Percentiles rank a stretch among this genome's conserved stretches.
Evolutionary conservation across 1,140 invertebrate species (phyloP).

Genomic region (Brachionus calyciflorus): DNA sequence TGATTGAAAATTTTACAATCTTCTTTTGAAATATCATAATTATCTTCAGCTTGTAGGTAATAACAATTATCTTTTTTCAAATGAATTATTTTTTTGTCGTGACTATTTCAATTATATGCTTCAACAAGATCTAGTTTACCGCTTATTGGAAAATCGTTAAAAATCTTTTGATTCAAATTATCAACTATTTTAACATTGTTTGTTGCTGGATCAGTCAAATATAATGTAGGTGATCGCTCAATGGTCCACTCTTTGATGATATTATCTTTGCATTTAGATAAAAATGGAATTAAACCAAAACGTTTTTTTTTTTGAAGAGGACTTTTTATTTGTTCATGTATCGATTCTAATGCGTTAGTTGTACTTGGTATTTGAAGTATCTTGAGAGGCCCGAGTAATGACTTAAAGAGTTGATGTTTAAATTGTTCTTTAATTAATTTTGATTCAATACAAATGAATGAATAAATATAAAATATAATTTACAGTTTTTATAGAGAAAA

Average conservation of each 20-base stretch:
- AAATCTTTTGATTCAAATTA: conserved; percentile 22
- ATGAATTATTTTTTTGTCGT: conserved; percentile 4
- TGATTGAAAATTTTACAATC: too few relatives aligned
- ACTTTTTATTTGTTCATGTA: not conserved
- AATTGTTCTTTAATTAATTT: too few relatives aligned
- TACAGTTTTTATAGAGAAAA: too few relatives aligned
- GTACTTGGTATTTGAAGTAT: conserved; percentile 14
- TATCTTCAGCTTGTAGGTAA: too few relatives aligned
- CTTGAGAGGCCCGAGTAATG: too few relatives aligned
- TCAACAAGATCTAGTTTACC: not conserved
- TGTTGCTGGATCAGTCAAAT: not conserved
- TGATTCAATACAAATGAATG: too few relatives aligned
- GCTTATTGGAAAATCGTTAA: conserved; percentile 4
- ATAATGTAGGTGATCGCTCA: not conserved
- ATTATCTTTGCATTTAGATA: conserved; percentile 4
- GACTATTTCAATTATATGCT: conserved; percentile 14
- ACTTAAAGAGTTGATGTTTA: too few relatives aligned
- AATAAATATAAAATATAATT: too few relatives aligned
- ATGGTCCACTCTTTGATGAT: not conserved
- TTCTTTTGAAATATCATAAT: too few relatives aligned
- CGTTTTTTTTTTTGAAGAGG: not conserved
- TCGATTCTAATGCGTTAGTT: not conserved
- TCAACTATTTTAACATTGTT: not conserved
- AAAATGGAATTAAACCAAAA: conserved; percentile 9
- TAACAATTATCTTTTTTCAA: too few relatives aligned